Evolutionary conservation across 2,113 vertebrate genomes (phyloP).

Genomic region (Thermophis baileyi): DNA sequence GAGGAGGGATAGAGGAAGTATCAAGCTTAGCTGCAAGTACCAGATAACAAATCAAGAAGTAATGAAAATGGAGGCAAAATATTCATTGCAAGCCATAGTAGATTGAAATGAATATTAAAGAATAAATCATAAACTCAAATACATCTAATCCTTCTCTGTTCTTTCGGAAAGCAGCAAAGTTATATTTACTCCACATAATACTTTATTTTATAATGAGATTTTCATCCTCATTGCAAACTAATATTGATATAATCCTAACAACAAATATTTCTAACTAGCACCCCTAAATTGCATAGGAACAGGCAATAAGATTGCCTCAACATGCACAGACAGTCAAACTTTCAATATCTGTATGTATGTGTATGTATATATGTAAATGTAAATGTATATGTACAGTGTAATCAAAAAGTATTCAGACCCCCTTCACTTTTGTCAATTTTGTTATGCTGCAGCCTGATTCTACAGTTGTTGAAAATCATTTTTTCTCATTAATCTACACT

Average conservation of each 20-base stretch:
- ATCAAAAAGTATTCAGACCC: background rate
- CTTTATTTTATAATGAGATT: slow-evolving; percentile 47
- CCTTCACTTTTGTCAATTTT: background rate
- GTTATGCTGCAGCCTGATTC: background rate
- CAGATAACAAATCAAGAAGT: slow-evolving; percentile 26
- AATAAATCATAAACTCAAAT: slow-evolving; percentile 43
- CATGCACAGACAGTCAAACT: background rate
- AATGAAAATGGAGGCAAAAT: slow-evolving; percentile 38
- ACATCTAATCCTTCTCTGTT: slow-evolving; percentile 37
- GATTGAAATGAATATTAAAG: slow-evolving; percentile 43
- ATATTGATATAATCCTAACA: slow-evolving; percentile 35
- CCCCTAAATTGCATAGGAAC: slow-evolving; percentile 17
- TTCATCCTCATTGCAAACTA: slow-evolving; percentile 30
- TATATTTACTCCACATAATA: slow-evolving; percentile 52
- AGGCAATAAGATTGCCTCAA: background rate
- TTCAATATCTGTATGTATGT: background rate
- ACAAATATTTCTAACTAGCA: slow-evolving; percentile 36
- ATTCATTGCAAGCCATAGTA: slow-evolving; percentile 39
- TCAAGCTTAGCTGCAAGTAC: slow-evolving; percentile 20
- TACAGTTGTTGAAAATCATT: background rate
- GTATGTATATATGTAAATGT: background rate
- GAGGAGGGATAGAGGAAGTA: background rate
- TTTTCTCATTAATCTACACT: background rate
- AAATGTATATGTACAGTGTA: background rate
- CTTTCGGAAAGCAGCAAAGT: slow-evolving; percentile 24